Percentiles rank a stretch among this genome's conserved stretches.
phyloP scores from a whole-genome alignment of 2,797 vertebrate genomes.

The Schizothorax lantsangensis region DNA sequence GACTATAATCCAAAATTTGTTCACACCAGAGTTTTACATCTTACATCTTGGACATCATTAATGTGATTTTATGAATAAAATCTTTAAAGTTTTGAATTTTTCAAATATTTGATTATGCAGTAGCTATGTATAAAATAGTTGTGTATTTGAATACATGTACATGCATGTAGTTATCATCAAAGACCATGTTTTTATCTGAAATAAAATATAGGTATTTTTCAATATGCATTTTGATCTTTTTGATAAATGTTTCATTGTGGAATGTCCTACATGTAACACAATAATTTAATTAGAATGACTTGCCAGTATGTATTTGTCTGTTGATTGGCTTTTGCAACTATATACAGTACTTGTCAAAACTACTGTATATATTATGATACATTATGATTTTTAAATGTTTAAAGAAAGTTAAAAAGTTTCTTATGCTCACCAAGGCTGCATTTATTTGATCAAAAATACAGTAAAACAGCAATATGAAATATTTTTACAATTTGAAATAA shows the following conservation, averaged over 20 bases:
- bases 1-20: conserved; percentile 44
- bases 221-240: conserved; percentile 19
- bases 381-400: no score
- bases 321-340: no score
- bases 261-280: neutral
- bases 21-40: conserved; percentile 37
- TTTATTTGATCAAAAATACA: neutral
- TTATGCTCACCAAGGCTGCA: no score
- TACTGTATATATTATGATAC: no score
- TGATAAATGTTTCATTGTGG: neutral
- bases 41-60: conserved; percentile 38
- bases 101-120: conserved; percentile 50
- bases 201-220: conserved; percentile 62
- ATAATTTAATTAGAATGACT: neutral
- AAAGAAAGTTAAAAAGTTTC: no score
- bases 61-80: conserved; percentile 44
- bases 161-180: conserved; percentile 66
- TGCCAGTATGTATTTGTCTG: no score
- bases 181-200: conserved; percentile 56
- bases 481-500: neutral
- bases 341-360: no score
- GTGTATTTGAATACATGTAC: conserved; percentile 52
- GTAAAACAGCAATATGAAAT: neutral
- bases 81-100: conserved; percentile 16
- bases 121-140: conserved; percentile 59